These are phyloP conservation scores for Enteromius paludinosus DNA, from an alignment of 2,797 vertebrate species.

Conservation along the genomic window DNA sequence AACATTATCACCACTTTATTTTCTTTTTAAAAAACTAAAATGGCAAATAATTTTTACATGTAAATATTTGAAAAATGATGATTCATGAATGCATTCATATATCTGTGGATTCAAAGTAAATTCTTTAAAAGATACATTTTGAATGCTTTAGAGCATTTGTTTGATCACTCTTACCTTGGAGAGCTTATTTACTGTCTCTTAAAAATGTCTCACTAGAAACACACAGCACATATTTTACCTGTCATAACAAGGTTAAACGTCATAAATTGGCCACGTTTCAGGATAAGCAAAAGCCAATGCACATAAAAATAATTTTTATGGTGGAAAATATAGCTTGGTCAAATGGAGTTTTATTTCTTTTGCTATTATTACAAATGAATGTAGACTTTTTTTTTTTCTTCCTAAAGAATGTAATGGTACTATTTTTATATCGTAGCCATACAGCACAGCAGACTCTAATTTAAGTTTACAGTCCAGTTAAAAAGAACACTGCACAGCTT, in stretches of 20 bases:
- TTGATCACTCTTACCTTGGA: conserved; percentile 30
- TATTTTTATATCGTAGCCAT: conserved; percentile 49
- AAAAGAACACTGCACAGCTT: conserved; percentile 58
- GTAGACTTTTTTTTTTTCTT: conserved; percentile 28
- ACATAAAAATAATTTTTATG: conserved; percentile 34
- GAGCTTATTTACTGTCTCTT: conserved; percentile 41
- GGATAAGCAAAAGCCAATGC: conserved; percentile 40
- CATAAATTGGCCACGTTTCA: conserved; percentile 49
- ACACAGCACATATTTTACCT: conserved; percentile 44
- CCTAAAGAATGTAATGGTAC: conserved; percentile 51
- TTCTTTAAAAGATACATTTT: not conserved
- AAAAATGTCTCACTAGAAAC: conserved; percentile 37
- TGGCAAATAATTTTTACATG: not conserved
- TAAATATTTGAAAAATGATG: not conserved
- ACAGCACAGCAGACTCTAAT: conserved; percentile 52
- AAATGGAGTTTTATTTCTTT: conserved; percentile 54
- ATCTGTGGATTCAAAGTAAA: not conserved
- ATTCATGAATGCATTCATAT: not conserved
- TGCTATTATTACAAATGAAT: conserved; percentile 55
- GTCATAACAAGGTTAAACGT: conserved; percentile 48
- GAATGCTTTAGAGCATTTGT: conserved; percentile 14
- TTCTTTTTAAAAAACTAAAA: not conserved
- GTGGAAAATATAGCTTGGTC: conserved; percentile 52
- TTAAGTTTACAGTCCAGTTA: conserved; percentile 59
- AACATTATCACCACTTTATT: not conserved